Percentiles rank a stretch among this genome's conserved stretches.
Evolutionary conservation across 2,113 vertebrate genomes (phyloP).

Genomic region (Oxygymnocypris stewartii): DNA sequence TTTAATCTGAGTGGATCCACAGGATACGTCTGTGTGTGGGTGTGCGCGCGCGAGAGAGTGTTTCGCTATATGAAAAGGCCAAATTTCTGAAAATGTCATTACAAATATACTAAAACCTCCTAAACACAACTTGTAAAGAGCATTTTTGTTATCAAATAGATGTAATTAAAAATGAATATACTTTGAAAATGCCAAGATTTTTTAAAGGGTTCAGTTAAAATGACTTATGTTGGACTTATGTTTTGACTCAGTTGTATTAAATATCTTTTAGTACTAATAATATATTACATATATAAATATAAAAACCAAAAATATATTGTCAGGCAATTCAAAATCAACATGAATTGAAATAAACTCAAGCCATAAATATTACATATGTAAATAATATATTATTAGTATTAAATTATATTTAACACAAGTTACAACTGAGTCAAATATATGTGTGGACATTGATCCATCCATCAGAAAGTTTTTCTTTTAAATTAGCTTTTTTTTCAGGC

Average conservation of each 20-base stretch:
- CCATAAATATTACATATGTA: too few relatives aligned
- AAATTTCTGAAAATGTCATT: not conserved
- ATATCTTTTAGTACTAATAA: not conserved
- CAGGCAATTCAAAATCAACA: too few relatives aligned
- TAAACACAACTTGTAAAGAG: not conserved
- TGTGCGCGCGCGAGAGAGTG: not conserved
- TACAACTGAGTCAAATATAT: too few relatives aligned
- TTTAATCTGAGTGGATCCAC: constrained; percentile 20
- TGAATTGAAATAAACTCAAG: too few relatives aligned
- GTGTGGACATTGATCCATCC: too few relatives aligned
- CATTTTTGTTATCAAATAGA: not conserved
- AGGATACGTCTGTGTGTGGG: not conserved
- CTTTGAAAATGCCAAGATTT: not conserved
- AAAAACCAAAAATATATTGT: too few relatives aligned
- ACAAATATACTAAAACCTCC: constrained; percentile 3
- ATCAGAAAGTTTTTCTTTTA: too few relatives aligned
- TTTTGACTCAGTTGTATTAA: not conserved
- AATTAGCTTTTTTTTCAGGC: too few relatives aligned
- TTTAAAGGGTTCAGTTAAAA: not conserved
- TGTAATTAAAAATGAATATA: not conserved
- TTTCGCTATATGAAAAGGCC: not conserved
- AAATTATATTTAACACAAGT: too few relatives aligned
- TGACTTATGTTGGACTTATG: not conserved
- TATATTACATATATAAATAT: too few relatives aligned
- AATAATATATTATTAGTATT: too few relatives aligned